phyloP scores from a whole-genome alignment of 2,797 vertebrate species.

The Picus viridis region DNA sequence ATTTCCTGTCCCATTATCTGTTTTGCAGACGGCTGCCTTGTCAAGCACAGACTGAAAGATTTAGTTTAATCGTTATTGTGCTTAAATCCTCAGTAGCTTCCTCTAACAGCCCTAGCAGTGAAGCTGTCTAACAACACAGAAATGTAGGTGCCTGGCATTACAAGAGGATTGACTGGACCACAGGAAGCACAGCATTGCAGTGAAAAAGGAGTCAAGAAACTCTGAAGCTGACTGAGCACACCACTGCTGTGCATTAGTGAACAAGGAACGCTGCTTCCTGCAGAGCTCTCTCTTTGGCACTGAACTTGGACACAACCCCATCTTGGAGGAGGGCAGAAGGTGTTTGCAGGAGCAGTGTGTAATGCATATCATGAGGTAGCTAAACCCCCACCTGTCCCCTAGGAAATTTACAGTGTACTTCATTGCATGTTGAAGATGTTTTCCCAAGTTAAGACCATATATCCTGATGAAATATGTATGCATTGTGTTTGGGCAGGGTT shows the following conservation, averaged over 20 bases:
- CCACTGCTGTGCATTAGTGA: fast-evolving
- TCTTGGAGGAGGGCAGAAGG: background rate
- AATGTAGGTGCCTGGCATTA: background rate
- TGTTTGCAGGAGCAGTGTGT: background rate
- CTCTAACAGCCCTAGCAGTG: background rate
- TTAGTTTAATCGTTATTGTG: background rate
- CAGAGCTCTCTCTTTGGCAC: background rate
- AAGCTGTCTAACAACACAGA: background rate
- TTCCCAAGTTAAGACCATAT: background rate
- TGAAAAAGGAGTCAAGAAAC: background rate
- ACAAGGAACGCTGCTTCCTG: background rate
- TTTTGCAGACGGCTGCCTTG: background rate
- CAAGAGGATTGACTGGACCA: background rate
- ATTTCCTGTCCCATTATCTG: background rate
- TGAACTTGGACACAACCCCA: no score
- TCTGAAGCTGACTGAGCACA: background rate
- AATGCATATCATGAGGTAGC: background rate
- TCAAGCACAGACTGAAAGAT: background rate
- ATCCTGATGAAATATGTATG: background rate
- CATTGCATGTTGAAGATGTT: background rate
- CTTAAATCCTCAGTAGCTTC: background rate
- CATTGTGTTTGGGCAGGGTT: background rate
- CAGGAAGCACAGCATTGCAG: background rate
- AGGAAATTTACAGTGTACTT: background rate
- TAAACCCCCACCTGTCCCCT: background rate